A percentile compares a stretch with the other conserved stretches of the same genome.
Evolutionary conservation across 2,888 invertebrate genomes (phyloP).

Genomic region (Luperina testacea): DNA sequence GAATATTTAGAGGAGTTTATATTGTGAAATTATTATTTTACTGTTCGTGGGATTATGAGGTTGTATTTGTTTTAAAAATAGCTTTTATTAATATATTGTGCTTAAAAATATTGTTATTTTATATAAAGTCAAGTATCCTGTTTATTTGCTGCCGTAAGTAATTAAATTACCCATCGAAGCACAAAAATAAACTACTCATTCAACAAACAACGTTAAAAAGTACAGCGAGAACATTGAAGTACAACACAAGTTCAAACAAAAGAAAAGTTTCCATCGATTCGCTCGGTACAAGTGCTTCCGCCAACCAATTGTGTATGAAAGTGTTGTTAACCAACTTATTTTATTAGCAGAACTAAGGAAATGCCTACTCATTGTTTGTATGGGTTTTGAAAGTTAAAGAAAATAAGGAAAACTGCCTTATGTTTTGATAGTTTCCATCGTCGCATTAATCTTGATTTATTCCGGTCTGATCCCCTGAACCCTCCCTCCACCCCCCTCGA

Average conservation of each 20-base stretch:
- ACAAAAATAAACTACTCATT: constrained; percentile 25
- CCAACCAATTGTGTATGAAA: constrained; percentile 66
- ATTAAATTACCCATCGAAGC: constrained; percentile 15
- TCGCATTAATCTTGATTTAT: neutral
- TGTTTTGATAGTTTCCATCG: neutral
- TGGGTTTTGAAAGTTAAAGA: constrained; percentile 8
- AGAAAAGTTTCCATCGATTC: constrained; percentile 61
- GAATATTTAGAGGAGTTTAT: constrained; percentile 8
- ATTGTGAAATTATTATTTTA: neutral
- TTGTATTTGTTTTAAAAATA: neutral
- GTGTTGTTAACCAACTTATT: constrained; percentile 65
- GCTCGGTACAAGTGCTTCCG: constrained; percentile 58
- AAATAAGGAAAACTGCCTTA: neutral
- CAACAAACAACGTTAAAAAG: constrained; percentile 36
- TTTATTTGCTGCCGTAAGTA: neutral
- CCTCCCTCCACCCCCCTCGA: too few species aligned
- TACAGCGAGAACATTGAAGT: constrained; percentile 42
- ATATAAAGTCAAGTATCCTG: neutral
- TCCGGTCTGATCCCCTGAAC: too few species aligned
- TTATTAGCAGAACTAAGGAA: constrained; percentile 46
- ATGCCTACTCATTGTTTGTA: constrained; percentile 28
- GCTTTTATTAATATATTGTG: neutral
- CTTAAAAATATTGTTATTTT: neutral
- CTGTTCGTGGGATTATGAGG: neutral
- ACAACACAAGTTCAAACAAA: constrained; percentile 60